phyloP scores from a whole-genome alignment of 1,140 invertebrate genomes.

The Lordiphosa mommai region DNA sequence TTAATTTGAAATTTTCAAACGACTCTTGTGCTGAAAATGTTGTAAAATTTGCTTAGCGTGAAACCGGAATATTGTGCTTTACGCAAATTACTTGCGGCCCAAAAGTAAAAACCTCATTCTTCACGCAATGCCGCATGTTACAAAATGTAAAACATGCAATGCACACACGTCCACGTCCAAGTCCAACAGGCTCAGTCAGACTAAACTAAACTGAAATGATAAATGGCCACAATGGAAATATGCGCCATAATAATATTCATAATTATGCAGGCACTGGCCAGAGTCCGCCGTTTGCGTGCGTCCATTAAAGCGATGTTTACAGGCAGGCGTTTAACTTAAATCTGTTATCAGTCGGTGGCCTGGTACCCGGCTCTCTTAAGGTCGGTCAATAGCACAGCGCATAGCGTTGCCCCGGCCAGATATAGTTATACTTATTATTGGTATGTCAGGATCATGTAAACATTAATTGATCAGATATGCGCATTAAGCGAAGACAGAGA shows the following conservation, averaged over 20 bases:
- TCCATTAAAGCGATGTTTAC: constrained; percentile 33
- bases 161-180: constrained; percentile 15
- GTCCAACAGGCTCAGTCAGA: constrained; percentile 6
- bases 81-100: constrained; percentile 29
- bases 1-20: no score
- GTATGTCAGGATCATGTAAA: constrained; percentile 44
- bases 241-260: constrained; percentile 32
- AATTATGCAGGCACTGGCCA: constrained; percentile 1
- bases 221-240: constrained; percentile 43
- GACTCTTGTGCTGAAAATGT: no score
- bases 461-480: constrained; percentile 59
- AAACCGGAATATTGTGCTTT: constrained; percentile 37
- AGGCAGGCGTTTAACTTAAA: constrained; percentile 8
- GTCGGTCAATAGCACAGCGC: constrained; percentile 32
- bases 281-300: constrained; percentile 3
- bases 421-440: constrained; percentile 22
- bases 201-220: constrained; percentile 29
- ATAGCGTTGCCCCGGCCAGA: neutral
- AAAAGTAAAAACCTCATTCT: constrained; percentile 12
- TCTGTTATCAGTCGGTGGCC: constrained; percentile 29
- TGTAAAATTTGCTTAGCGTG: constrained; percentile 9
- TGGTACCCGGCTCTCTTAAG: constrained; percentile 23
- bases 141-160: constrained; percentile 49
- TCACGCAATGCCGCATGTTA: constrained; percentile 37
- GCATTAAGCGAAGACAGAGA: constrained; percentile 14